Evolutionary conservation across 2,797 vertebrate species (phyloP).

Genomic region (Spondyliosoma cantharus): DNA sequence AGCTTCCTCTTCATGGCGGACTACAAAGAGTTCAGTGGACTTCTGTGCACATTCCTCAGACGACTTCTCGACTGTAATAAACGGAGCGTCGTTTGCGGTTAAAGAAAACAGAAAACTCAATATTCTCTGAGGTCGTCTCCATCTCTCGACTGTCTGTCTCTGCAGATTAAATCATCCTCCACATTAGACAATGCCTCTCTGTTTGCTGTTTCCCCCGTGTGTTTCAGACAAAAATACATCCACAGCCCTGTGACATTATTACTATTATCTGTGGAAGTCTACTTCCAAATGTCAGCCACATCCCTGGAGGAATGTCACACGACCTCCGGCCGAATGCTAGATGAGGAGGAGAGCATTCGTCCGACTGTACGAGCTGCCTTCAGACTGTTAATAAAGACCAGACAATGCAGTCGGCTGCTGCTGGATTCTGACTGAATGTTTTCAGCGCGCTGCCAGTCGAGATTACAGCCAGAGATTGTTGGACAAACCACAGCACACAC

Average conservation of each 20-base stretch:
- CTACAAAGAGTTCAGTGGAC: neutral
- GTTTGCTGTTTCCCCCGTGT: slow-evolving; percentile 51
- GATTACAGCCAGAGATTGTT: slow-evolving; percentile 50
- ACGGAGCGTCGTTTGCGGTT: slow-evolving; percentile 19
- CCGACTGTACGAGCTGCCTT: slow-evolving; percentile 40
- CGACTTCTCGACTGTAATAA: slow-evolving; percentile 22
- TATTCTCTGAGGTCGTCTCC: slow-evolving; percentile 61
- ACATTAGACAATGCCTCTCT: slow-evolving; percentile 61
- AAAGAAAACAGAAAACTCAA: slow-evolving; percentile 57
- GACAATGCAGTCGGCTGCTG: slow-evolving; percentile 60
- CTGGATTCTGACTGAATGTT: slow-evolving; percentile 53
- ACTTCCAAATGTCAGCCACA: slow-evolving; percentile 81
- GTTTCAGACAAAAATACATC: slow-evolving; percentile 68
- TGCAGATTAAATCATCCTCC: slow-evolving; percentile 63
- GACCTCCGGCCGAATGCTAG: slow-evolving; percentile 75
- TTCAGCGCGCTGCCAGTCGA: slow-evolving; percentile 51
- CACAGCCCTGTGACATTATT: slow-evolving; percentile 77
- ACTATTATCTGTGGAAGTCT: slow-evolving; percentile 75
- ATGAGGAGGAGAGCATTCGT: slow-evolving; percentile 61
- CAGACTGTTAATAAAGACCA: slow-evolving; percentile 77
- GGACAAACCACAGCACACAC: slow-evolving; percentile 31
- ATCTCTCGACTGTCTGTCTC: slow-evolving; percentile 48
- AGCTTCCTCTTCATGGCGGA: neutral
- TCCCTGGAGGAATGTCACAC: slow-evolving; percentile 75
- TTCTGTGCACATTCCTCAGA: slow-evolving; percentile 25